Base-by-base conservation (phyloP, 2,888 invertebrate genomes). In the Scaptomyza flava region DNA sequence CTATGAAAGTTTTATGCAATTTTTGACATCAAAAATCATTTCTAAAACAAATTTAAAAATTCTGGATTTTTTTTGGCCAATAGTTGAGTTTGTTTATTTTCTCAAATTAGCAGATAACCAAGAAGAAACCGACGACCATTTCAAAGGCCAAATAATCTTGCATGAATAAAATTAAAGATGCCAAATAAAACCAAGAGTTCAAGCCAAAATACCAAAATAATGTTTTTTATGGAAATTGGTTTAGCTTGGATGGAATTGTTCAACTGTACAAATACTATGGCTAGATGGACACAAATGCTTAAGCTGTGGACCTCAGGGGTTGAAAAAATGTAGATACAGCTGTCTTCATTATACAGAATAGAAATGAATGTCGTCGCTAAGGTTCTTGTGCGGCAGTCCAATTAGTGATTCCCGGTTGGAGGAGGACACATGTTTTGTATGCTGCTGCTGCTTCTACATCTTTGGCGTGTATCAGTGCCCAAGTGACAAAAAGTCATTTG, bases 401-500 rank as follows among this genome's bases (percentile, higher is more conserved):
- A 77, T 77, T 77, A 77, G 77, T 65, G 72, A 43, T 34, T 42
- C 42, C 50, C 51, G 47, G 45, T 43, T 72, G 64, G 30, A 48
- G 41, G 27, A 50, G 52, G 41, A 56, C 57, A 56, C 57, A 47
- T 59, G 54, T 59, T 60, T 64, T 45, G 36, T 36, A 45, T 45
- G 54, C 20, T 45, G 23, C 45, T 27, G 17, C 36, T 48, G 46
- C 46, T 52, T 8, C 42, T n/a, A 36, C 43, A 54, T 43, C 33
- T 45, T 51, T 50, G 67, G 31, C 61, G 45, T 59, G 53, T 71
- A 61, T 79, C 77, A 65, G 56, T 51, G 64, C 81, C 79, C 84
- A 84, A 79, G 84, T 81, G 81, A 76, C 86, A 73, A 72, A 73
- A 78, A 83, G 70, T 80, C 83, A 85, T 85, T 82, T 80, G 71